Evolutionary conservation across 1,140 invertebrate genomes (phyloP), one percentile per base, ranked within the genome.

Genomic region (Zaprionus africanus): DNA sequence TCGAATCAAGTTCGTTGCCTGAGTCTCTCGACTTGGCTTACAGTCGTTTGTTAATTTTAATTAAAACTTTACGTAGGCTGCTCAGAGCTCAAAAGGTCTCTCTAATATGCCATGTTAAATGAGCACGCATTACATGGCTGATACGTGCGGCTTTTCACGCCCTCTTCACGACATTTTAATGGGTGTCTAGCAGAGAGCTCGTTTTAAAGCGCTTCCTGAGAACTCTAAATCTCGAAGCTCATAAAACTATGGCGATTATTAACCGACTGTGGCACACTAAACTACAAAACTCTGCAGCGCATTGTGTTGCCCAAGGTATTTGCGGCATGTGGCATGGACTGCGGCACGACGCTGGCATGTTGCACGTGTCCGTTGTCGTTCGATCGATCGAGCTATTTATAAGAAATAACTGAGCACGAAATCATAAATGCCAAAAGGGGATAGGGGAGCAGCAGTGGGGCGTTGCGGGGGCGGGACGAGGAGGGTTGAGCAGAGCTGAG

Each of bases 351-450:
- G 34, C 63, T 81, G 84, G 84, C 85, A 88, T 88, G 84, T 88
- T 87, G 84, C 84, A 87, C 84, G 84, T 87, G 84, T 75, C 78
- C 69, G 64, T 41, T 59, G 51, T 22, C 58, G 66, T 61, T 54
- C 84, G 70, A 88, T 87, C 81, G 77, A 83, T 80, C 65, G 36
- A 31, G 85, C 81, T 64, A 81, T 88, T 87, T 87, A 82, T 71
- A 74, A 82, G 24, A 83, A 82, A 79, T 76, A 66, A 43, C 22
- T 41, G 28, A 41, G 31, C 17, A 65, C 11, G 53, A 43, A 65
- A n/a, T 15, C 46, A 28, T 28, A 54, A 46, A 46, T 46, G 41
- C n/a, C 41, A 46, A 34, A 43, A 57, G 15, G 17, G 5, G n/a
- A 60, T n/a, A 2, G 36, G 2, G 49, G 5, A n/a, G n/a, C 26